Base-by-base conservation (phyloP, 2,797 vertebrate genomes). In the Centropyge bicolor region DNA sequence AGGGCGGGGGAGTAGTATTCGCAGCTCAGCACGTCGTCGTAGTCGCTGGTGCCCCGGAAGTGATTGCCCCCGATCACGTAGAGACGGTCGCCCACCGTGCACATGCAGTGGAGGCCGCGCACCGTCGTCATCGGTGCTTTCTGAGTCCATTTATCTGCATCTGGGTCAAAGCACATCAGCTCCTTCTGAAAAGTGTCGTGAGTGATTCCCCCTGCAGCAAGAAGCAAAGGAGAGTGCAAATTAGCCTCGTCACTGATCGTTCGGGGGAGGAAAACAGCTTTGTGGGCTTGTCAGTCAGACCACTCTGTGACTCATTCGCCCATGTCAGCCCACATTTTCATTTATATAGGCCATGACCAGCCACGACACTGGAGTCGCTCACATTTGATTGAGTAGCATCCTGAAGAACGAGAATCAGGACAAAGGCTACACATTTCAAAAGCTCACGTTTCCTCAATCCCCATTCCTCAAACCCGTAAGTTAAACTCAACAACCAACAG, bases 111-210 rank as follows among this genome's bases (percentile, higher is more conserved):
- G 63, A 99, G 96, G 70, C 98, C 98, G 24, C 98, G 96, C 71
- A 99, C 98, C 0, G 98, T 99, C 0, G 97, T 99, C 98, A 99
- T 99, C 0, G 98, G 97, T 0, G 98, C 98, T 91, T 99, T 99
- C 92, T 99, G 98, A 85, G 96, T 98, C 98, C 98, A 99, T 92
- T 98, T 98, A 89, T 99, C 98, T 5, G 97, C 97, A 79, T 99
- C 98, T 22, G 98, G 98, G 94, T 99, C 98, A 82, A 99, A 99
- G 90, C 98, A 99, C 98, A 99, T 99, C 72, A 99, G 95, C 93
- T 99, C 98, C 88, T 99, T 99, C 94, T 99, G 98, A 92, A 99
- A 99, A 90, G 98, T 99, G 88, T 99, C 98, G 1, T 99, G 98
- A 75, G 98, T 99, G 90, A 99, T 99, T 90, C 98, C 98, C 60